Conservation (phyloP, 2,113 vertebrate genomes). For the Hystrix cristata region DNA sequence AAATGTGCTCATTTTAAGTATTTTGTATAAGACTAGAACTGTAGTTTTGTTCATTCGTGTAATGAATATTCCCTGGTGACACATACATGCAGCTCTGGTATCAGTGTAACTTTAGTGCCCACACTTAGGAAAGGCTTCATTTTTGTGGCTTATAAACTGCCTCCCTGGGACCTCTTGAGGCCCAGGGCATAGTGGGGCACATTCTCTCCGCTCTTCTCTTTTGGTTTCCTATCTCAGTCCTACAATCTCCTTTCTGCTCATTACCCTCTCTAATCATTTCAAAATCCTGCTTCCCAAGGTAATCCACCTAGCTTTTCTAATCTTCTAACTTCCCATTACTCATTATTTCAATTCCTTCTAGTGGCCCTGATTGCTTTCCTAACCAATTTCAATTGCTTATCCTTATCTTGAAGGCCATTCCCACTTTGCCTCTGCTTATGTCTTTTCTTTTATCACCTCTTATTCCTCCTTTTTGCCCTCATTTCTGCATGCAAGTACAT, state of each 20-base stretch:
- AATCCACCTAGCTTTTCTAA: constrained; percentile 59
- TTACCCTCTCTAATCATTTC: constrained; percentile 39
- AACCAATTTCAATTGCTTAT: constrained; percentile 54
- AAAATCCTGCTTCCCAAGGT: constrained; percentile 35
- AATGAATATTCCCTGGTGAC: not conserved
- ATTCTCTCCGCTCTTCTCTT: constrained; percentile 58
- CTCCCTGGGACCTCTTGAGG: not conserved
- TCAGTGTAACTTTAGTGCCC: not conserved
- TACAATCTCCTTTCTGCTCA: constrained; percentile 22
- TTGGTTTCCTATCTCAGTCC: constrained; percentile 48
- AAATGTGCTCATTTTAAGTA: not conserved
- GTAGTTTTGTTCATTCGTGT: not conserved
- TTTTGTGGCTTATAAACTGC: constrained; percentile 4
- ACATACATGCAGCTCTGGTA: not conserved
- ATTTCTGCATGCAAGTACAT: not conserved
- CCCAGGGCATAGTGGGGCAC: not conserved
- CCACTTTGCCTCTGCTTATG: constrained; percentile 1
- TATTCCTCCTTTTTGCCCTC: not conserved
- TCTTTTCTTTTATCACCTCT: constrained; percentile 17
- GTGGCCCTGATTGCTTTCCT: not conserved
- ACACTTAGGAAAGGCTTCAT: not conserved
- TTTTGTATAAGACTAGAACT: not conserved
- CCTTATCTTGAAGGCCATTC: constrained; percentile 59
- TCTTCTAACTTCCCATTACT: constrained; percentile 40
- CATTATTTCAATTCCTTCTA: not conserved